Conservation (phyloP, 2,113 vertebrate genomes). For the Oreochromis aureus region DNA sequence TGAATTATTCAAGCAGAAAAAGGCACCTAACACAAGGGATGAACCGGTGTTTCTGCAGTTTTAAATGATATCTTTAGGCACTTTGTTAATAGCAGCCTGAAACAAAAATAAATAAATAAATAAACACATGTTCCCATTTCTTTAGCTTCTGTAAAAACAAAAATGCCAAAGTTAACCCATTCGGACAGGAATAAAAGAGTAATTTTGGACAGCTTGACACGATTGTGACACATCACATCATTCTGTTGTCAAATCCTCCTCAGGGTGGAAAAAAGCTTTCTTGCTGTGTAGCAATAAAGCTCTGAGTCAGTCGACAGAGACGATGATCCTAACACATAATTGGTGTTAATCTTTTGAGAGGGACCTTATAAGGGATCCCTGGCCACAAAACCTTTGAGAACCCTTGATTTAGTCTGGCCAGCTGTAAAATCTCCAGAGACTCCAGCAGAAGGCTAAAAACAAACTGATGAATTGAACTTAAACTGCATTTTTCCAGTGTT, state of each 20-base stretch:
- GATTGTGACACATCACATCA: not conserved
- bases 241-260: not conserved
- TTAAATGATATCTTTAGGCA: not conserved
- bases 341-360: not conserved
- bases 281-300: not conserved
- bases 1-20: not conserved
- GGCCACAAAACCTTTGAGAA: not conserved
- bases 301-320: not conserved
- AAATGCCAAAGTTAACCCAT: not conserved
- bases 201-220: not conserved
- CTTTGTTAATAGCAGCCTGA: not conserved
- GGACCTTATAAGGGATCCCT: not conserved
- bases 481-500: not conserved
- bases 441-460: not conserved
- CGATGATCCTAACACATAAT: not conserved
- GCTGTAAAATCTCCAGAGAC: not conserved
- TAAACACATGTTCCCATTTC: not conserved
- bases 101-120: not conserved
- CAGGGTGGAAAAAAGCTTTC: not conserved
- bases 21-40: not conserved
- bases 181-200: not conserved
- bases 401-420: not conserved
- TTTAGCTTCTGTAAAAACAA: not conserved
- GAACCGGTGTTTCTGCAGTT: accelerated
- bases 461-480: not conserved